phyloP scores from a whole-genome alignment of 2,113 vertebrate genomes.

The Paralichthys olivaceus region DNA sequence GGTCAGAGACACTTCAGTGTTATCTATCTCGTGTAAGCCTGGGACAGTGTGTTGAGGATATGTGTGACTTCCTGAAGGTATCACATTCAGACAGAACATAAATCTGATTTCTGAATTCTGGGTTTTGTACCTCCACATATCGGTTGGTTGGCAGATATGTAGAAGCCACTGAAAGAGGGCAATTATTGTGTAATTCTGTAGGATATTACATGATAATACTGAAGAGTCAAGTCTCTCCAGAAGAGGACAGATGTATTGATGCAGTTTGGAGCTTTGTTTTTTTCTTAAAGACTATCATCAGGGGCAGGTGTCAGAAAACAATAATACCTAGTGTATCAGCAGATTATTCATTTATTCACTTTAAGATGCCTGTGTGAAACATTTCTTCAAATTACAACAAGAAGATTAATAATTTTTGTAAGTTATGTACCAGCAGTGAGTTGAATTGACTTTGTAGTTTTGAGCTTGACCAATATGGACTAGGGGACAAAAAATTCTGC shows the following conservation, averaged over 20 bases:
- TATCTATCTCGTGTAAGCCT: conserved; percentile 30
- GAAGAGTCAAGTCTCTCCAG: too few species aligned
- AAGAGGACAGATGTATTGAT: background rate
- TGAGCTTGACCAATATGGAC: too few species aligned
- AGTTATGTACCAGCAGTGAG: too few species aligned
- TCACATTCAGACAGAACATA: conserved; percentile 1
- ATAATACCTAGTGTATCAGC: background rate
- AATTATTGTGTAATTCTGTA: too few species aligned
- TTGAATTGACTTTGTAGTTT: too few species aligned
- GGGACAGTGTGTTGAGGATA: background rate
- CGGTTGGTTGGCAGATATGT: background rate
- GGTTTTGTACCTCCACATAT: background rate
- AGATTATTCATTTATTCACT: background rate
- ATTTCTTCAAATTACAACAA: background rate
- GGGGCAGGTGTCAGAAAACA: background rate
- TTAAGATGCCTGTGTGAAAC: background rate
- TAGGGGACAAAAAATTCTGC: too few species aligned
- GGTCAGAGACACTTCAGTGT: conserved; percentile 42
- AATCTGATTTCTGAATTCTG: conserved; percentile 9
- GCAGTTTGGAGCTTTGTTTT: background rate
- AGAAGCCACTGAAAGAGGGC: background rate
- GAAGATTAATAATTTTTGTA: too few species aligned
- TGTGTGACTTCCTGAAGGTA: conserved; percentile 29
- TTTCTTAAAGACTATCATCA: background rate
- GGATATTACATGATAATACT: too few species aligned